These are phyloP conservation scores for Diaphora mendica DNA, from an alignment of 2,888 invertebrate genomes.

Conservation along the genomic window DNA sequence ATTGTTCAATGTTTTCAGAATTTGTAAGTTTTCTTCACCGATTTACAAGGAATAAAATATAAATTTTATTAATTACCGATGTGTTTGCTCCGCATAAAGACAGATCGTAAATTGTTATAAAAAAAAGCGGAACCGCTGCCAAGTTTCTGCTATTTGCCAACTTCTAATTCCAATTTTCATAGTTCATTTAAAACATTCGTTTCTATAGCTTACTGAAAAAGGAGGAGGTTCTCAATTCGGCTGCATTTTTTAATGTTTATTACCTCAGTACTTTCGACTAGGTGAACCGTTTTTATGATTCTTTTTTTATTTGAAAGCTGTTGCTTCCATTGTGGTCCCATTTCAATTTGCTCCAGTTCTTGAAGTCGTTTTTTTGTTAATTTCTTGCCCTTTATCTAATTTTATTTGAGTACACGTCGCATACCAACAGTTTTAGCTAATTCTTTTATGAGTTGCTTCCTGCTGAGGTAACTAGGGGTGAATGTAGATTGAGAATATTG, in stretches of 20 bases:
- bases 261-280: too few species aligned
- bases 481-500: neutral
- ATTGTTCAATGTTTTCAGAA: neutral
- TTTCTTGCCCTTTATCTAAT: neutral
- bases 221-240: too few species aligned
- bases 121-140: neutral
- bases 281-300: too few species aligned
- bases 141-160: conserved; percentile 6
- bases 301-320: too few species aligned
- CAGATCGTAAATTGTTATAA: neutral
- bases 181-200: neutral
- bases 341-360: too few species aligned
- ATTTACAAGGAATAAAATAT: neutral
- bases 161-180: neutral
- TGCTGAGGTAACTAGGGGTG: neutral
- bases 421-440: too few species aligned
- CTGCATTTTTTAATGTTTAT: too few species aligned
- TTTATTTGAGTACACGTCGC: neutral
- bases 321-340: too few species aligned
- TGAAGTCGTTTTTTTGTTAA: too few species aligned
- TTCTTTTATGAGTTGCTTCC: too few species aligned
- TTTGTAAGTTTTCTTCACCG: neutral
- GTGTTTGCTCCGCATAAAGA: neutral
- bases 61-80: neutral
- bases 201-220: neutral